A percentile compares a stretch with the other conserved stretches of the same genome.
phyloP scores from a whole-genome alignment of 2,888 invertebrate genomes.

The Hyposoter dolosus region DNA sequence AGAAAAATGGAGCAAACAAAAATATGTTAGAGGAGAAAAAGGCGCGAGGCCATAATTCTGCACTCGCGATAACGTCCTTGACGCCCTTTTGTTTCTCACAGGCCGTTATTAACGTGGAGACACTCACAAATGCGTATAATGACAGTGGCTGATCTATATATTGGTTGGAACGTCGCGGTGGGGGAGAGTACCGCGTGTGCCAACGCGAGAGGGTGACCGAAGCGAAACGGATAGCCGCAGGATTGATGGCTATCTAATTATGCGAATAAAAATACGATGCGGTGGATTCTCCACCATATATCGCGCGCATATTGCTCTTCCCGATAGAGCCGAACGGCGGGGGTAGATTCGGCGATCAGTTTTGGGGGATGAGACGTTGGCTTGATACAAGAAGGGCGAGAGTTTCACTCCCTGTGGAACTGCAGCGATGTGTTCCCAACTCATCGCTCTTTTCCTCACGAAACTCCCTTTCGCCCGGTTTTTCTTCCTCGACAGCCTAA shows the following conservation, averaged over 20 bases:
- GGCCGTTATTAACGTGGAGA: not conserved
- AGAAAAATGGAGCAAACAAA: constrained; percentile 1
- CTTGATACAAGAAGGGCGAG: constrained; percentile 14
- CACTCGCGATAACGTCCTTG: not conserved
- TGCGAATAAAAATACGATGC: constrained; percentile 77
- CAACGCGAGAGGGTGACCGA: constrained; percentile 40
- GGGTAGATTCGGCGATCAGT: constrained; percentile 46
- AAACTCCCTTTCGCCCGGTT: constrained; percentile 22
- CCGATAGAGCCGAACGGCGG: constrained; percentile 40
- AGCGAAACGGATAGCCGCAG: constrained; percentile 72
- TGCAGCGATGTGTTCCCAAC: constrained; percentile 8
- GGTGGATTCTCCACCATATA: constrained; percentile 47
- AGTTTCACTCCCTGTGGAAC: constrained; percentile 23
- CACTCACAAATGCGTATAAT: constrained; percentile 17
- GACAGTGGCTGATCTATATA: constrained; percentile 40
- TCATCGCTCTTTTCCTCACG: constrained; percentile 46
- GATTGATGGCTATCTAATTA: constrained; percentile 82
- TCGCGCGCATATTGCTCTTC: constrained; percentile 11
- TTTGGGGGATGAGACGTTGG: constrained; percentile 31
- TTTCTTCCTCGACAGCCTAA: constrained; percentile 24
- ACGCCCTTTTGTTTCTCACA: constrained; percentile 21
- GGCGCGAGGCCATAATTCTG: not conserved
- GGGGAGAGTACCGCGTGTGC: constrained; percentile 57
- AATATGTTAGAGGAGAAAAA: not conserved
- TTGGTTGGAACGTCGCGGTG: constrained; percentile 30